These are phyloP conservation scores for Stictonetta naevosa DNA, from an alignment of 2,113 vertebrate species.

Conservation along the genomic window DNA sequence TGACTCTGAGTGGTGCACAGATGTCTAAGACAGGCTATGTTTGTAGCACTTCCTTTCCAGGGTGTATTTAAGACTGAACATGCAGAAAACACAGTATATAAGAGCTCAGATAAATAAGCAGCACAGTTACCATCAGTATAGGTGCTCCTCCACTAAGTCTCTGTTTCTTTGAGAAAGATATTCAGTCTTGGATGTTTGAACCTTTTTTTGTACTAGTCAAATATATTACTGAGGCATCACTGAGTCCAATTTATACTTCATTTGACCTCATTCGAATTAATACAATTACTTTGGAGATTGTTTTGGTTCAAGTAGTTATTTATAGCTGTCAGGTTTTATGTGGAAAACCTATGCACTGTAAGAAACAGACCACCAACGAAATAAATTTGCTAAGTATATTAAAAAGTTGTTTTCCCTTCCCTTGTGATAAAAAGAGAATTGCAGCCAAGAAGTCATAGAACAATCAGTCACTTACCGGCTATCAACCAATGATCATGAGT, in stretches of 20 bases:
- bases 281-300: slow-evolving; percentile 18
- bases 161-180: neutral
- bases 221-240: neutral
- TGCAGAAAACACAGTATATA: neutral
- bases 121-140: neutral
- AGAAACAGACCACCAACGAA: neutral
- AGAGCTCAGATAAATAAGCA: neutral
- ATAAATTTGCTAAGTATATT: slow-evolving; percentile 8
- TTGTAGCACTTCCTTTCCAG: slow-evolving; percentile 8
- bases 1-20: slow-evolving; percentile 6
- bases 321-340: neutral
- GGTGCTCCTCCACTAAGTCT: neutral
- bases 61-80: neutral
- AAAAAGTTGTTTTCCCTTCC: slow-evolving; percentile 1
- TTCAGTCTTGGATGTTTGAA: neutral
- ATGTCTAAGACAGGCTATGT: slow-evolving; percentile 22
- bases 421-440: neutral
- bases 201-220: neutral
- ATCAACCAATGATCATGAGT: neutral
- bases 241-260: neutral
- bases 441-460: neutral
- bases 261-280: neutral
- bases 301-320: neutral
- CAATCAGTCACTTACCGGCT: neutral
- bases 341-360: neutral